Evolutionary conservation across 2,888 invertebrate species (phyloP), one percentile per base, ranked within the genome.

Genomic region (Drosophila setosimentum): DNA sequence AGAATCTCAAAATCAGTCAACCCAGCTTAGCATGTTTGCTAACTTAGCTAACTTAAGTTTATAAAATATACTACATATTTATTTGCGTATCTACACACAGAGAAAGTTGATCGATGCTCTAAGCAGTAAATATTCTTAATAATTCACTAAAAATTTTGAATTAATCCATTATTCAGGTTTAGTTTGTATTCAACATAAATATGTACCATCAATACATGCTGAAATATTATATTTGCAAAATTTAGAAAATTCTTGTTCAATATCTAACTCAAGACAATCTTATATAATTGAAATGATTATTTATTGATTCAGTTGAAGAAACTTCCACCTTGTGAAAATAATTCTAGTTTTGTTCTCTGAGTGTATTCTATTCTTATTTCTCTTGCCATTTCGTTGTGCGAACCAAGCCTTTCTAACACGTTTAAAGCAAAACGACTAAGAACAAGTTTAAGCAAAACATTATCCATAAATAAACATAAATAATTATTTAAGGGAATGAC

Each of bases 371-470:
- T 76, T 61, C 37, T 54, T 79, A 83, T 76, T 80, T 88, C 88
- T 90, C 83, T 90, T 86, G 87, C 76, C 88, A 81, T 76, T 80
- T 83, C 80, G 76, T 66, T 79, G 71, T 62, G 73, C 73, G 65
- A 64, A 75, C 80, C 83, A 89, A 84, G 91, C 91, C 87, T 87
- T 87, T 87, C 91, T 89, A 87, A 87, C 87, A 91, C 88, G 87
- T 89, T 91, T 87, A 64, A 85, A 78, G 85, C 83, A 82, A 88
- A 80, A 90, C 82, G 80, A 76, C 78, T 73, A 87, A 91, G 88
- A 87, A 87, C 86, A 85, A 89, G 86, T 87, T 87, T 87, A 80
- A 72, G 76, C 74, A 79, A 90, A 89, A 81, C 87, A 84, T 83
- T 86, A 87, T 86, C 85, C 89, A 87, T 91, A 87, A 87, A 89